Percentiles rank a stretch among this genome's conserved stretches.
These are phyloP conservation scores for Anoplolepis gracilipes DNA, from an alignment of 1,140 invertebrate species.

Conservation along the genomic window DNA sequence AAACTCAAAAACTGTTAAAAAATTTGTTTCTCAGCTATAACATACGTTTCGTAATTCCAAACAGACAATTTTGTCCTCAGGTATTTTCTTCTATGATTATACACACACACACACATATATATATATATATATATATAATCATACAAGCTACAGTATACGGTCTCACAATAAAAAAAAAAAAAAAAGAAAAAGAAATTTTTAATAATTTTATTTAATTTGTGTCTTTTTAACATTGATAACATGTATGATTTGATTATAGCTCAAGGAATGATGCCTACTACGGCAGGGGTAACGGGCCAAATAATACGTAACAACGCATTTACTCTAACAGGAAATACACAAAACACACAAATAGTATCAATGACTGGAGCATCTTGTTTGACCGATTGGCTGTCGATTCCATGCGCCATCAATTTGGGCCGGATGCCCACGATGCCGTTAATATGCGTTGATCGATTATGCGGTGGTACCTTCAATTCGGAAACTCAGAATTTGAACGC, in stretches of 20 bases:
- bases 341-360: conserved; percentile 88
- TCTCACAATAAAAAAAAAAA: not conserved
- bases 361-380: conserved; percentile 88
- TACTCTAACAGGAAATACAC: conserved; percentile 91
- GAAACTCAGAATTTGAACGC: conserved; percentile 87
- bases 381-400: conserved; percentile 92
- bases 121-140: not conserved
- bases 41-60: no score
- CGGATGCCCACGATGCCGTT: conserved; percentile 85
- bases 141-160: no score
- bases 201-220: not conserved
- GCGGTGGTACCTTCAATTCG: conserved; percentile 90
- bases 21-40: no score
- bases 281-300: not conserved
- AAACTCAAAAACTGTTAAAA: no score
- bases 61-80: not conserved
- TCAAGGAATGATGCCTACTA: not conserved
- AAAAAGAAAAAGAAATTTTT: not conserved
- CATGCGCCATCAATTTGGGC: conserved; percentile 90
- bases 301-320: conserved; percentile 87
- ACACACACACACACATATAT: not conserved
- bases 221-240: not conserved
- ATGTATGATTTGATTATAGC: not conserved
- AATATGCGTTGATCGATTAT: conserved; percentile 90
- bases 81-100: not conserved